Evolutionary conservation across 2,888 invertebrate genomes (phyloP).

Genomic region (Scotopteryx bipunctaria): DNA sequence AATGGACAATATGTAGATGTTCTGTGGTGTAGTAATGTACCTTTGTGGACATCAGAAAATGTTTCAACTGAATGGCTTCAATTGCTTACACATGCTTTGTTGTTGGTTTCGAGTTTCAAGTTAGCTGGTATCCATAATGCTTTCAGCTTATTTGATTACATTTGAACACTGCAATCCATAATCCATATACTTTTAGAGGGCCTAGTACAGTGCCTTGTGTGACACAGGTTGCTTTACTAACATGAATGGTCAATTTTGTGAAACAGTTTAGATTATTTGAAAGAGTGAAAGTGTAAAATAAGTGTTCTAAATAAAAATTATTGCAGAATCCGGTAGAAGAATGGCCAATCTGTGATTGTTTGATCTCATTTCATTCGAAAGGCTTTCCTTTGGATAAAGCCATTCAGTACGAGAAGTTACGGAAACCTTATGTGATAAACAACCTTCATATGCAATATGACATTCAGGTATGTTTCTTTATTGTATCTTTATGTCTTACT

Average conservation of each 20-base stretch:
- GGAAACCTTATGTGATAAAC: constrained; percentile 98
- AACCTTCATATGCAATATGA: constrained; percentile 99
- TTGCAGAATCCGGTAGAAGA: constrained; percentile 95
- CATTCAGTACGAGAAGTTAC: constrained; percentile 95
- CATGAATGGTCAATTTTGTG: constrained; percentile 1
- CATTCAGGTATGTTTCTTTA: constrained; percentile 88
- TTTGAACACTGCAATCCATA: constrained; percentile 17
- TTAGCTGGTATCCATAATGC: constrained; percentile 33
- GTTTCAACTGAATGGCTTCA: constrained; percentile 57
- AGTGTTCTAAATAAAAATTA: constrained; percentile 9
- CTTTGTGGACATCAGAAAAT: constrained; percentile 31
- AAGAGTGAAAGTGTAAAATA: not conserved
- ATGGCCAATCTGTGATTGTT: constrained; percentile 98
- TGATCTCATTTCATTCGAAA: constrained; percentile 99
- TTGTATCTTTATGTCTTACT: not conserved
- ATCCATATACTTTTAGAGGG: constrained; percentile 24
- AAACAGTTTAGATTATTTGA: not conserved
- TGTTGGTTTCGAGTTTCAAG: constrained; percentile 52
- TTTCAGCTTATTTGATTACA: constrained; percentile 25
- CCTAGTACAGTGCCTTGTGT: constrained; percentile 29
- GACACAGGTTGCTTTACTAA: constrained; percentile 16
- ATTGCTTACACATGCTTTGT: constrained; percentile 50
- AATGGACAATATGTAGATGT: constrained; percentile 12
- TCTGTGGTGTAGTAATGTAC: constrained; percentile 10
- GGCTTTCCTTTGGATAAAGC: constrained; percentile 99